phyloP scores from a whole-genome alignment of 2,797 vertebrate species.

The Somateria mollissima region DNA sequence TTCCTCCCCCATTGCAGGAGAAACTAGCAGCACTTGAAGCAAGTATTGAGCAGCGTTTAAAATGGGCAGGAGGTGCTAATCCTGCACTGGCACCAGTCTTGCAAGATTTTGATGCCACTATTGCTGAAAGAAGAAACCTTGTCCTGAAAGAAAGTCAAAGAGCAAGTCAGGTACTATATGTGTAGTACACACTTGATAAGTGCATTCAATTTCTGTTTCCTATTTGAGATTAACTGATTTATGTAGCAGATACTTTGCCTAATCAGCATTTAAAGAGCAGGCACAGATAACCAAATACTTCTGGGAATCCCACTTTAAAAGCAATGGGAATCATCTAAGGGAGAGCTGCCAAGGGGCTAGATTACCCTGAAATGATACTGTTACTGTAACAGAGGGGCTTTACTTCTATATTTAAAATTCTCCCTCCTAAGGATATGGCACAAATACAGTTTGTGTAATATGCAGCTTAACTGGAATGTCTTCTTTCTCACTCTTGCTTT shows the following conservation, averaged over 20 bases:
- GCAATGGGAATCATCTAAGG: background rate
- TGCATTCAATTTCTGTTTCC: background rate
- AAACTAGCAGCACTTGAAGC: conserved; percentile 93
- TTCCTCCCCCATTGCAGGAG: conserved; percentile 80
- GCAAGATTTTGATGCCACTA: conserved; percentile 98
- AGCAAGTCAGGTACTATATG: conserved; percentile 86
- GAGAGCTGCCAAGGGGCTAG: background rate
- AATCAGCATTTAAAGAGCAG: background rate
- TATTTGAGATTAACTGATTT: background rate
- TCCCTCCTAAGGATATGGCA: background rate
- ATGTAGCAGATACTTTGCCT: background rate
- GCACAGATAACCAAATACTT: background rate
- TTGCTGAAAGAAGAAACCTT: conserved; percentile 91
- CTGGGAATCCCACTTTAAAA: background rate
- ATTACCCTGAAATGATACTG: background rate
- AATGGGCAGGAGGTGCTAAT: conserved; percentile 98
- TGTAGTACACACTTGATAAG: background rate
- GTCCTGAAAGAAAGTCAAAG: conserved; percentile 94
- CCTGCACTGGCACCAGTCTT: conserved; percentile 93
- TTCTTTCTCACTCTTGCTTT: background rate
- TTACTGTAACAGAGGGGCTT: background rate
- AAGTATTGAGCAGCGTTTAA: conserved; percentile 97
- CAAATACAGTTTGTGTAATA: background rate
- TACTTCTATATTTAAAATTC: background rate
- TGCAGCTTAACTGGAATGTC: background rate